Evolutionary conservation across 2,113 vertebrate genomes (phyloP).

Genomic region (Salminus brasiliensis): DNA sequence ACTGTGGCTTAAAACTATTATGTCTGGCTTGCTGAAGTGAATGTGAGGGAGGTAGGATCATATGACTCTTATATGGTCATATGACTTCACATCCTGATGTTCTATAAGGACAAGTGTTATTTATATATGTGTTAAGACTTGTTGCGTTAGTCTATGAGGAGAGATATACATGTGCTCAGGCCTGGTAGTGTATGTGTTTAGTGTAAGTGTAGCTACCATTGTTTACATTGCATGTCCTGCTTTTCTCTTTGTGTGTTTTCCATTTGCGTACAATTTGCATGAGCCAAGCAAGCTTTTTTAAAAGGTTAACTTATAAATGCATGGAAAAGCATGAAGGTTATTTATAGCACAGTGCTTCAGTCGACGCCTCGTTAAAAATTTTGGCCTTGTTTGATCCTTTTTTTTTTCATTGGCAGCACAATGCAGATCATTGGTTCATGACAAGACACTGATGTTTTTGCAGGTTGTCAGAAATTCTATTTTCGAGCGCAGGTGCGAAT

Average conservation of each 20-base stretch:
- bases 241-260: constrained; percentile 15
- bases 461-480: not conserved
- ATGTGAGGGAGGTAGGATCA: too few relatives aligned
- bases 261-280: not conserved
- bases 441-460: not conserved
- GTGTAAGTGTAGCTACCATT: constrained; percentile 4
- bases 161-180: not conserved
- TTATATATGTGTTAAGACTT: not conserved
- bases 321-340: not conserved
- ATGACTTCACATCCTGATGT: too few relatives aligned
- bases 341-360: not conserved
- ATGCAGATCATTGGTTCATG: not conserved
- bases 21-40: too few relatives aligned
- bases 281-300: not conserved
- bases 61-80: too few relatives aligned
- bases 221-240: not conserved
- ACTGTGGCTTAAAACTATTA: too few relatives aligned
- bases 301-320: not conserved
- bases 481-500: not conserved
- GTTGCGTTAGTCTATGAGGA: not conserved
- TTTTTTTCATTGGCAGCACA: not conserved
- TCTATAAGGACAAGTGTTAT: too few relatives aligned
- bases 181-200: not conserved
- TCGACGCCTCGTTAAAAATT: not conserved
- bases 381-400: not conserved